These are phyloP conservation scores for Ia io DNA, from an alignment of 2,113 vertebrate species.

Conservation along the genomic window DNA sequence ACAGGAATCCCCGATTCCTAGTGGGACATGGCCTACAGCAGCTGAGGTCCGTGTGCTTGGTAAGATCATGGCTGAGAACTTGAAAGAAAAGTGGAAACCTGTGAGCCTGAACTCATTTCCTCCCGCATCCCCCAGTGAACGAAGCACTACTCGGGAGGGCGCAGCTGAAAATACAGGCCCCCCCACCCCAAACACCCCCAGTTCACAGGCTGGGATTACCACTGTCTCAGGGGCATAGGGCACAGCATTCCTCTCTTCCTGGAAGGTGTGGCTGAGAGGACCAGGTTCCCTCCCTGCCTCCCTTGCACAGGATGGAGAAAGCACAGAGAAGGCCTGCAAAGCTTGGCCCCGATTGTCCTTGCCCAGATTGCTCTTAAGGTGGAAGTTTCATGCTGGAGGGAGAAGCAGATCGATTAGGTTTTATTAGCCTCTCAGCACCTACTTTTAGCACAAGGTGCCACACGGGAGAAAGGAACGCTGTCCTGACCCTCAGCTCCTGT, in stretches of 20 bases:
- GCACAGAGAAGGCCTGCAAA: background rate
- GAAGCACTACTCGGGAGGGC: background rate
- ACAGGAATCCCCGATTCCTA: background rate
- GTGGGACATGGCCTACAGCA: rapidly evolving
- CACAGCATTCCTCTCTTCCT: background rate
- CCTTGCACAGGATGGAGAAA: rapidly evolving
- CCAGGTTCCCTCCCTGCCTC: background rate
- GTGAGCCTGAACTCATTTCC: background rate
- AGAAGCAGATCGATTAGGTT: background rate
- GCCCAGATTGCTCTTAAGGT: background rate
- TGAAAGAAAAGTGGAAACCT: background rate
- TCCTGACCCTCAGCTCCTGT: background rate
- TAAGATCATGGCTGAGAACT: background rate
- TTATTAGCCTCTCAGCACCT: background rate
- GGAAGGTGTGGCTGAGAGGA: background rate
- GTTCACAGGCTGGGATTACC: background rate
- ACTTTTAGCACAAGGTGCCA: background rate
- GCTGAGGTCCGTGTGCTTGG: background rate
- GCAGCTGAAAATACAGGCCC: background rate
- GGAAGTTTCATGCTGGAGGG: background rate
- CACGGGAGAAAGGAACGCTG: background rate
- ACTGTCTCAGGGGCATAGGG: background rate
- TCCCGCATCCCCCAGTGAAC: background rate
- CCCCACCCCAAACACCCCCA: too few species aligned
- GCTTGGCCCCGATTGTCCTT: background rate